Base-by-base conservation (phyloP, 1,140 invertebrate genomes). In the Mactra quadrangularis region DNA sequence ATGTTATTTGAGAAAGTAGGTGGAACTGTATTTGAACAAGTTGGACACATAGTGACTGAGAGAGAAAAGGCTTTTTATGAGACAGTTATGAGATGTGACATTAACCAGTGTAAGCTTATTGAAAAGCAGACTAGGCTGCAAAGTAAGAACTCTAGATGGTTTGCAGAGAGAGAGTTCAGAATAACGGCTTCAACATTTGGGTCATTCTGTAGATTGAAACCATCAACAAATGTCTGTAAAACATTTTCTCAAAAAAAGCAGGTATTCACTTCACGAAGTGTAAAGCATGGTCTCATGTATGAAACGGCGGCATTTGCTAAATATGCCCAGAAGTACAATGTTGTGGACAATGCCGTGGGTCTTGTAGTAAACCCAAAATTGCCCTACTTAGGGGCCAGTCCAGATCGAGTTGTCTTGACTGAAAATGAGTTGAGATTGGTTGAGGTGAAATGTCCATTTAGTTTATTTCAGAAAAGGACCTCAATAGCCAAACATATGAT, bases 71-170 rank as follows among this genome's bases (percentile, higher is more conserved):
- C 38, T 22, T 35, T 68, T 41, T 68, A 2, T 29, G 38, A 68
- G n/a, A 13, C 17, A 68, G 17, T 22, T 35, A 45, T 33, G 27
- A 68, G 3, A 17, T 33, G 29, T 45, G 19, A 68, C 59, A 60
- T 68, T 33, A 3, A 45, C 17, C 31, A 68, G 64, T n/a, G 52
- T n/a, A 59, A 59, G 35, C 13, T 31, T 22, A 59, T 57, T 35
- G 71, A 75, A 75, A 75, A 75, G 31, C 41, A 75, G 19, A 75
- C 71, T 17, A 17, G 71, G 29, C 17, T 75, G 31, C 71, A 75
- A 29, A 57, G 71, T 29, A 75, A 59, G 29, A 33, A n/a, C n/a
- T n/a, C n/a, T n/a, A 59, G 35, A n/a, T 75, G 71, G 47, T 75
- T 57, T 59, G 13, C 4, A 25, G 2, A 75, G 35, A 19, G 50